These are phyloP conservation scores for Macropis europaea DNA, from an alignment of 2,888 invertebrate species.

Conservation along the genomic window DNA sequence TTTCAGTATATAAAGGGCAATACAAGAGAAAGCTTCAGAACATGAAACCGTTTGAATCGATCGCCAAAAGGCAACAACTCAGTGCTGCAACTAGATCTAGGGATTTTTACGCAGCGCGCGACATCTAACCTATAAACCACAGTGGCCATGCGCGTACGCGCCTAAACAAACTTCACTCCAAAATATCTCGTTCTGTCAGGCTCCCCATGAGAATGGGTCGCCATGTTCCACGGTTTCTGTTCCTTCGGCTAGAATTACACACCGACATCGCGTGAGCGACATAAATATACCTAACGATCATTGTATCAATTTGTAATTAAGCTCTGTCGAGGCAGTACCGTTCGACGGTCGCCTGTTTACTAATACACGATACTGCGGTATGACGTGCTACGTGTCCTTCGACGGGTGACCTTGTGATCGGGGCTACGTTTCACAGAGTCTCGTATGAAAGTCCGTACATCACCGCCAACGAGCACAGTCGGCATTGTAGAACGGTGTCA, in stretches of 20 bases:
- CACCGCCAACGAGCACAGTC: background rate
- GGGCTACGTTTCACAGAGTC: background rate
- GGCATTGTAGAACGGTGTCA: conserved; percentile 55
- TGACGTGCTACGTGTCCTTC: background rate
- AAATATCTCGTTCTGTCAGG: background rate
- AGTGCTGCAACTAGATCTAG: background rate
- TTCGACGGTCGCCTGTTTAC: too few relatives aligned
- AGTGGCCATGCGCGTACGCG: background rate
- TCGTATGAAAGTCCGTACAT: background rate
- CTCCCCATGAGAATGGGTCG: background rate
- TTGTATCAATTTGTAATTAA: background rate
- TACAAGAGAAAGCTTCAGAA: too few relatives aligned
- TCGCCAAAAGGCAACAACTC: background rate
- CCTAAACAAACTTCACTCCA: background rate
- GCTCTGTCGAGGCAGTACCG: too few relatives aligned
- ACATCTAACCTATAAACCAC: background rate
- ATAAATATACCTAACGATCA: background rate
- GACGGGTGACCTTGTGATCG: background rate
- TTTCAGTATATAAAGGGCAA: too few relatives aligned
- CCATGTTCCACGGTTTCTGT: too few relatives aligned
- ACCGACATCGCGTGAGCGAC: background rate
- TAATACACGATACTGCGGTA: background rate
- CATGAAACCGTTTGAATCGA: background rate
- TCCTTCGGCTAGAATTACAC: background rate
- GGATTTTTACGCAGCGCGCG: background rate